phyloP scores from a whole-genome alignment of 2,797 vertebrate genomes.

The Crocodylus rhombifer region DNA sequence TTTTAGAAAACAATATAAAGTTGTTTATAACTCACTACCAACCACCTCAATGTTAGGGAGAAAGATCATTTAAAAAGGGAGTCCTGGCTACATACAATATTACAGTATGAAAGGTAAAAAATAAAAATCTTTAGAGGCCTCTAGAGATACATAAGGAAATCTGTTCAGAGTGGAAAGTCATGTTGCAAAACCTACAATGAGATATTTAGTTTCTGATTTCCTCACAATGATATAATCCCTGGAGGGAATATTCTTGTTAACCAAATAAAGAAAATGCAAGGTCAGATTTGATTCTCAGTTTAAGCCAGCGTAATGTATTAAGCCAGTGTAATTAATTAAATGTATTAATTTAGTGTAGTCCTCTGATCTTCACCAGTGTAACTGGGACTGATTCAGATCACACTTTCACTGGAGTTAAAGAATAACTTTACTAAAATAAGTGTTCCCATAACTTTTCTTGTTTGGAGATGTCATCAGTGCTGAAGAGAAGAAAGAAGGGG shows the following conservation, averaged over 20 bases:
- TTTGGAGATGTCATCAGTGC: fast-evolving
- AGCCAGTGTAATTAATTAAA: neutral
- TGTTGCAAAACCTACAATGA: constrained; percentile 45
- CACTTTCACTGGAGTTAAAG: neutral
- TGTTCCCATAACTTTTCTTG: neutral
- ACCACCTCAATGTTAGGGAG: neutral
- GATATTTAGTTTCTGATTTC: constrained; percentile 45
- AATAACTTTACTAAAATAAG: neutral
- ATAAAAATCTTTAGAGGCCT: constrained; percentile 9
- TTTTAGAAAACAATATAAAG: constrained; percentile 33
- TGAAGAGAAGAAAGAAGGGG: neutral
- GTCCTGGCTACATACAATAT: neutral
- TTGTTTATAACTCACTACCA: neutral
- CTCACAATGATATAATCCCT: neutral
- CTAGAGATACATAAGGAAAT: constrained; percentile 44
- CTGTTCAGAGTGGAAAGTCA: constrained; percentile 2
- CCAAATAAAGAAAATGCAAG: constrained; percentile 18
- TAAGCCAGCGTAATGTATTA: neutral
- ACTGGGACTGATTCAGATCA: neutral
- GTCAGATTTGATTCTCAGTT: neutral
- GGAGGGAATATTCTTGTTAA: constrained; percentile 33
- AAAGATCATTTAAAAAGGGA: constrained; percentile 15
- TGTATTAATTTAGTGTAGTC: neutral
- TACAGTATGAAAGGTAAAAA: neutral
- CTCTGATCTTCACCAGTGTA: neutral